Conservation (phyloP, 2,113 vertebrate genomes). For the Epinephelus cyanopodus region DNA sequence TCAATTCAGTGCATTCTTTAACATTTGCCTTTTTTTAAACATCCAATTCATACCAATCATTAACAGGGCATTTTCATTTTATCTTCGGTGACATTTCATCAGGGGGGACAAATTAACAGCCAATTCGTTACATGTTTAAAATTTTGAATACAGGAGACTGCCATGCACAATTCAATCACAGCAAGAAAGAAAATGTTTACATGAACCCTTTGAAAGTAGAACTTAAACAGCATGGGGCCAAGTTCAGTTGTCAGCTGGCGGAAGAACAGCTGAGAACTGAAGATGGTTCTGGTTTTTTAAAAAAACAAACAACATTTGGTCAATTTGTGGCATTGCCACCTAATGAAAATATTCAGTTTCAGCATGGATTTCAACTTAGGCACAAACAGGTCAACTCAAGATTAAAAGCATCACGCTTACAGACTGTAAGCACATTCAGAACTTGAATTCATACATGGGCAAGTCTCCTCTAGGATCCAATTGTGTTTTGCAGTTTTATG, state of each 20-base stretch:
- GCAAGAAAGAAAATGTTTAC: constrained; percentile 34
- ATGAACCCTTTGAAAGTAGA: constrained; percentile 25
- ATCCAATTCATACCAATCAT: constrained; percentile 72
- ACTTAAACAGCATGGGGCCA: constrained; percentile 26
- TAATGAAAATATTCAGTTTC: constrained; percentile 37
- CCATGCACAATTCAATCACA: constrained; percentile 63
- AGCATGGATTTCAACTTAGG: constrained; percentile 65
- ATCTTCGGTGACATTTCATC: constrained; percentile 69
- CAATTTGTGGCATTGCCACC: constrained; percentile 32
- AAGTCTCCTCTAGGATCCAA: constrained; percentile 71
- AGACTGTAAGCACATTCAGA: constrained; percentile 48
- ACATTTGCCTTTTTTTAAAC: constrained; percentile 36
- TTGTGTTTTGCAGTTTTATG: constrained; percentile 61
- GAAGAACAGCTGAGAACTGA: constrained; percentile 78
- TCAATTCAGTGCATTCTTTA: constrained; percentile 64
- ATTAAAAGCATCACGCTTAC: constrained; percentile 40
- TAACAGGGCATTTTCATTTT: constrained; percentile 58
- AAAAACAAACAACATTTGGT: constrained; percentile 22
- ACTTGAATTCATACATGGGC: constrained; percentile 63
- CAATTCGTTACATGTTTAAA: constrained; percentile 74
- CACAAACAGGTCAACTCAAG: constrained; percentile 65
- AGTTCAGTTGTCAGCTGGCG: constrained; percentile 67
- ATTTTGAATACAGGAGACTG: constrained; percentile 77
- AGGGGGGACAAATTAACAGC: constrained; percentile 81
- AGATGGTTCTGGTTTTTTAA: constrained; percentile 12